Evolutionary conservation across 2,797 vertebrate species (phyloP), one percentile per base, ranked within the genome.

Genomic region (Neosilurus hyrtlii): DNA sequence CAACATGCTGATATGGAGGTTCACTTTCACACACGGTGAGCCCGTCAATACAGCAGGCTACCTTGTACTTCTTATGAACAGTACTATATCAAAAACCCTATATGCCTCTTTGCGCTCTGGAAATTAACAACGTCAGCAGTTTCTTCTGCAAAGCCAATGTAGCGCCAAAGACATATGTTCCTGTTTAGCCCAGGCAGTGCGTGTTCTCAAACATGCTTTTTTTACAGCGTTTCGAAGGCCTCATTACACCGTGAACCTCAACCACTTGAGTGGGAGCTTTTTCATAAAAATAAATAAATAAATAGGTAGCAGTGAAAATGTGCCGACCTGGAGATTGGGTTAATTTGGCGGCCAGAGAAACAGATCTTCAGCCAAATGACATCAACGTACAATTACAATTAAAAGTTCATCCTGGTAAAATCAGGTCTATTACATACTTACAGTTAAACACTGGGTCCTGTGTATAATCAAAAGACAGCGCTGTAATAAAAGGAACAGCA

Each of bases 281-380:
- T 74, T 24, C 9, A 7, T 66, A 67, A 79, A 22, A 72, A 57
- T 20, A 43, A 26, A 61, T 49, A 30, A 22, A 11, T 65, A 84
- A 75, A 75, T 43, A 43, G 56, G 30, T 61, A 51, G 49, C 59
- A 56, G 78, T 59, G 71, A 71, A 84, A 83, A 80, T 57, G 35
- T 68, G 82, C 81, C 52, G 71, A 85, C 68, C 74, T 14, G 59
- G 70, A 81, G 78, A 51, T 12, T 12, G 63, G 16, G 43, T 54
- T 54, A 61, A 67, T 79, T 26, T 66, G 79, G 57, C 37, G 20
- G 92, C 90, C 92, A 92, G 88, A 90, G 87, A 88, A 86, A 89
- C 82, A 87, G 92, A 94, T 93, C 87, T 84, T 86, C 90, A 91
- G 89, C 86, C 84, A 71, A 83, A 87, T 87, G 89, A 90, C 86